phyloP scores from a whole-genome alignment of 1,140 invertebrate species.

The Lasioglossum baleicum region DNA sequence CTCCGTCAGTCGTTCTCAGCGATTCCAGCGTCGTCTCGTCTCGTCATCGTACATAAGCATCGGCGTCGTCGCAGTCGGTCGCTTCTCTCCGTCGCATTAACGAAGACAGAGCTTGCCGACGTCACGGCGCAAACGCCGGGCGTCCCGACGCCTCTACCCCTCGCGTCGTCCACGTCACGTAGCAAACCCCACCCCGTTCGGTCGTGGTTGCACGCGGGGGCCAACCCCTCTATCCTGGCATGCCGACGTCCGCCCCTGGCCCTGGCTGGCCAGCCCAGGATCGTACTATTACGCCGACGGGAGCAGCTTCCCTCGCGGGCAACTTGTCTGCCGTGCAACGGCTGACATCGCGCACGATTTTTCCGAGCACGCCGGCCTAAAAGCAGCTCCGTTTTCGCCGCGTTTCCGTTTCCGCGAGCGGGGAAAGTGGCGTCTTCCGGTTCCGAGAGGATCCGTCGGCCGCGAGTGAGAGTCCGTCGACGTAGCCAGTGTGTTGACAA shows the following conservation, averaged over 20 bases:
- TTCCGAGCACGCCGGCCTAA: not conserved
- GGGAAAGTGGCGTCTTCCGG: too few species aligned
- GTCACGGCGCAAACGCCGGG: conserved; percentile 64
- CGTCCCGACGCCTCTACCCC: conserved; percentile 59
- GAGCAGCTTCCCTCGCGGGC: conserved; percentile 59
- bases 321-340: conserved; percentile 37
- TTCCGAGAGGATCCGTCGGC: too few species aligned
- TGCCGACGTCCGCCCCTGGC: conserved; percentile 63
- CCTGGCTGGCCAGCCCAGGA: conserved; percentile 59
- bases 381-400: too few species aligned
- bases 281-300: conserved; percentile 63
- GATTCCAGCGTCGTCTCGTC: too few species aligned
- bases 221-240: conserved; percentile 57
- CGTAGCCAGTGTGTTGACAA: too few species aligned
- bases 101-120: not conserved
- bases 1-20: too few species aligned
- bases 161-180: conserved; percentile 12
- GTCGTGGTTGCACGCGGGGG: conserved; percentile 41
- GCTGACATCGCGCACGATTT: conserved; percentile 42
- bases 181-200: conserved; percentile 58
- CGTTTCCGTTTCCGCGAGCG: too few species aligned
- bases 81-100: not conserved
- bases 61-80: not conserved
- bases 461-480: too few species aligned
- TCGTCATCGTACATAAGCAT: too few species aligned